phyloP scores from a whole-genome alignment of 1,140 invertebrate species.

The Notospermus geniculatus region DNA sequence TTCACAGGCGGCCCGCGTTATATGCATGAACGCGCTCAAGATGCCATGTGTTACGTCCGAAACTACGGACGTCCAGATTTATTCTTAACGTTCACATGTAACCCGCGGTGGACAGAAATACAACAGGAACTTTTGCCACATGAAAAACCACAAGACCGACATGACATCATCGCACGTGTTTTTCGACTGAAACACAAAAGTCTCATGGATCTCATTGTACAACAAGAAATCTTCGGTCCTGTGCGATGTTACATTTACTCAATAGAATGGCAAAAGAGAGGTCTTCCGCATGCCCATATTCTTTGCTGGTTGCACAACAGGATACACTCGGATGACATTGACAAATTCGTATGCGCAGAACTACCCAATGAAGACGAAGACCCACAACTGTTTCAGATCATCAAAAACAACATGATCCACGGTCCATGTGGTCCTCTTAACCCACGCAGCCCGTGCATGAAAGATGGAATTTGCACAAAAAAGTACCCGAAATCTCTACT shows the following conservation, averaged over 20 bases:
- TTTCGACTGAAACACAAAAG: conserved; percentile 33
- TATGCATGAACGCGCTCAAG: not conserved
- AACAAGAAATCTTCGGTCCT: conserved; percentile 44
- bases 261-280: no score
- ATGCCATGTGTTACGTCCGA: conserved; percentile 18
- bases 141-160: not conserved
- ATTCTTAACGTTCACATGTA: conserved; percentile 35
- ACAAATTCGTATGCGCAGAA: not conserved
- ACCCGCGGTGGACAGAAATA: not conserved
- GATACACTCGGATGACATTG: not conserved
- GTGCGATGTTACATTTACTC: no score
- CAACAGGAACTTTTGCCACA: not conserved
- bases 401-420: not conserved
- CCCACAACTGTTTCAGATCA: not conserved
- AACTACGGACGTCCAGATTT: no score
- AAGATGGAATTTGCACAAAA: not conserved
- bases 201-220: no score
- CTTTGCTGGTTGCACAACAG: no score
- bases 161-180: not conserved
- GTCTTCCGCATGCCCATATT: no score
- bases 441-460: not conserved
- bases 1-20: no score
- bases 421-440: not conserved
- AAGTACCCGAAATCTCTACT: not conserved
- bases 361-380: not conserved